phyloP scores from a whole-genome alignment of 2,797 vertebrate genomes.

The Loris lydekkerianus region DNA sequence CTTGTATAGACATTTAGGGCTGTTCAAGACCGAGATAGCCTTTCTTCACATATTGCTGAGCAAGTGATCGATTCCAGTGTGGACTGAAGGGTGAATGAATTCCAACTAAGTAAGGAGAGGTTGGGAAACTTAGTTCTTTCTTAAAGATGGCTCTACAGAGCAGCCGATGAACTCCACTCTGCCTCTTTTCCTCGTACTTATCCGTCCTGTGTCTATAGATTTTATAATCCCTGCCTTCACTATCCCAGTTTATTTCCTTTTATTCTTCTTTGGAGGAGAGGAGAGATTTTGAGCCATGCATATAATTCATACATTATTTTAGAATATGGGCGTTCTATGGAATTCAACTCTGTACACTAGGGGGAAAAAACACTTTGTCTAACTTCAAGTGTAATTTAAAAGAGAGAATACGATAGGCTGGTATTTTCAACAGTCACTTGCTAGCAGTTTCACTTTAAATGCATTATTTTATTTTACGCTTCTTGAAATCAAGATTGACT shows the following conservation, averaged over 20 bases:
- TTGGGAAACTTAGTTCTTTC: conserved; percentile 32
- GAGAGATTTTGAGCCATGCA: neutral
- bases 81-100: conserved; percentile 35
- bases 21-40: conserved; percentile 43
- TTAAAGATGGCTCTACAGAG: neutral
- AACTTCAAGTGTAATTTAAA: conserved; percentile 53
- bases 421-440: neutral
- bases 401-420: neutral
- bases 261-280: neutral
- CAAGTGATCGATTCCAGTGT: conserved; percentile 27
- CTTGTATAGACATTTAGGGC: conserved; percentile 67
- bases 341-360: neutral
- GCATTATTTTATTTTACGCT: neutral
- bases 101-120: neutral
- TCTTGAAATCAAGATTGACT: conserved; percentile 49
- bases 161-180: neutral
- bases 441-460: conserved; percentile 37
- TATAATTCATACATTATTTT: neutral
- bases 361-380: neutral
- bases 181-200: neutral
- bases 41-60: conserved; percentile 19
- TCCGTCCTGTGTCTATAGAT: neutral
- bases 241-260: neutral
- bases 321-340: neutral
- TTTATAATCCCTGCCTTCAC: neutral